Evolutionary conservation across 2,888 invertebrate genomes (phyloP), one percentile per base, ranked within the genome.

Genomic region (Fabriciana adippe): DNA sequence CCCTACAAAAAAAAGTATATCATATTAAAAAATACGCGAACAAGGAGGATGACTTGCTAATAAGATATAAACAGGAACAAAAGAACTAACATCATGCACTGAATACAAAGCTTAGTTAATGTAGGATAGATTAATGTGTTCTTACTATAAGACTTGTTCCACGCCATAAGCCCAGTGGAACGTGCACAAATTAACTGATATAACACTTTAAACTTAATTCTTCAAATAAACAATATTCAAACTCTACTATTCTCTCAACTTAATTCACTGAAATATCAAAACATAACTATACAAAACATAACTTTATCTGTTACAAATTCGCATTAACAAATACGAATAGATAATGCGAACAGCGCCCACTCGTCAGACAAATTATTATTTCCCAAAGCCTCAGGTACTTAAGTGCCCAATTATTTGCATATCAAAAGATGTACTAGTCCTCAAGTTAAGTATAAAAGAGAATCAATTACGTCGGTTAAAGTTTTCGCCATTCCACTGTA

Each of bases 51-150:
- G 21, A 21, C 21, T 21, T 21, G 21, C 21, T 21, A 21, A 21
- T 26, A 26, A 26, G 50, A 8, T n/a, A n/a, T 15, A 16, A 6
- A 50, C 50, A 50, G n/a, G 13, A 50, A 15, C 15, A 15, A 50
- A 50, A 16, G 50, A n/a, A n/a, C 6, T 50, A 50, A 15, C 16
- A 50, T 50, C 5, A 8, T 35, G 6, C 8, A 50, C n/a, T 6
- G 13, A 26, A 50, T 60, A 50, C 47, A 55, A 63, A 55, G 64
- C 79, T 74, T 69, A 54, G 16, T 3, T 21, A 31, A 16, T 16
- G 55, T 47, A 74, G 73, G 73, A 76, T 77, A 82, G 81, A 88
- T 86, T 83, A 83, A 88, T 87, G 84, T 71, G 75, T 76, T 69
- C 73, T 77, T 78, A 76, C 78, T 75, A 75, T 76, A 76, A 79